Evolutionary conservation across 2,113 vertebrate species (phyloP).

Genomic region (Lepus timidus): DNA sequence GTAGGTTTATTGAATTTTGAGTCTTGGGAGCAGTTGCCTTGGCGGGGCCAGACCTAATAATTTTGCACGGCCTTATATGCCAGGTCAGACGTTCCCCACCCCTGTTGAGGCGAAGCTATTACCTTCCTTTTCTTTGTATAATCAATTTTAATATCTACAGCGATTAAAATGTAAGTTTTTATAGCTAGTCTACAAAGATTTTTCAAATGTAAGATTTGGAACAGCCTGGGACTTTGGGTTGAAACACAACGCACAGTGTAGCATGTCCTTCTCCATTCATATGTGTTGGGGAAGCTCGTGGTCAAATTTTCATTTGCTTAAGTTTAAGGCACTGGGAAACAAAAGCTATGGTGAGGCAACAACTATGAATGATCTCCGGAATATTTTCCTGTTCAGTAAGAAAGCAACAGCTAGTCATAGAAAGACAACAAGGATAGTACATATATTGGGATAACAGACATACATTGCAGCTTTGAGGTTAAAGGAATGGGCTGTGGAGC

Average conservation of each 20-base stretch:
- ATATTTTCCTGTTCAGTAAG: not conserved
- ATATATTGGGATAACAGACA: not conserved
- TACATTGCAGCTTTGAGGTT: not conserved
- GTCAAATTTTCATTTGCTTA: conserved; percentile 28
- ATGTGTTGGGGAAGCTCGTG: not conserved
- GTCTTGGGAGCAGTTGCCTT: no score
- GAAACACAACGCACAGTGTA: not conserved
- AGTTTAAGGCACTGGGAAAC: not conserved
- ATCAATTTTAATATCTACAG: conserved; percentile 21
- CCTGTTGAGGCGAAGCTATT: not conserved
- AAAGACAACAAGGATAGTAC: not conserved
- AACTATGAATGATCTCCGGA: not conserved
- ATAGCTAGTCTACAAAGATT: not conserved
- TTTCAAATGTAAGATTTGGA: conserved; percentile 10
- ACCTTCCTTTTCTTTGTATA: conserved; percentile 5
- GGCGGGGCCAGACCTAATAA: no score
- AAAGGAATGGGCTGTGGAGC: not conserved
- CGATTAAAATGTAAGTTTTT: conserved; percentile 8
- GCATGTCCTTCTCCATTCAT: not conserved
- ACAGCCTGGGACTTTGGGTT: not conserved
- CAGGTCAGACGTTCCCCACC: no score
- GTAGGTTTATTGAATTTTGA: no score
- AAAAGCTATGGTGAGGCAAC: not conserved
- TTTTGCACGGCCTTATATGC: no score
- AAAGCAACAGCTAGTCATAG: not conserved